Conservation (phyloP, 30 jellyfish, hydroid and myxozoan species). For the Aurelia sp. region DNA sequence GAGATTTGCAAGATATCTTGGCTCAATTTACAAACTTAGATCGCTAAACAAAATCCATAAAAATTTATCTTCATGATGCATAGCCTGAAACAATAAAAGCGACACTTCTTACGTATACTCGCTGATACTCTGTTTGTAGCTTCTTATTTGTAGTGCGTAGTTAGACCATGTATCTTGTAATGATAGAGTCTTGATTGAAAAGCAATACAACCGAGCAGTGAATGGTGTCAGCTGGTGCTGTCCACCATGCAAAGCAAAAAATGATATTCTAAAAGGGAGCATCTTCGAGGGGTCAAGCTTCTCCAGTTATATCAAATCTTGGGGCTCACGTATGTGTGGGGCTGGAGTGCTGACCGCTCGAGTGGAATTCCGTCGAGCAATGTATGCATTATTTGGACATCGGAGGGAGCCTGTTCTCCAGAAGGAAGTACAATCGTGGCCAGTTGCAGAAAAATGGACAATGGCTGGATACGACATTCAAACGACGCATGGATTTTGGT, state of each 20-base stretch:
- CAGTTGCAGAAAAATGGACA: constrained; percentile 42
- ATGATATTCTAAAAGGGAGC: neutral
- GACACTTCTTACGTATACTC: too few relatives aligned
- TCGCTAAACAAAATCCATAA: too few relatives aligned
- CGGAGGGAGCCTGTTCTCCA: constrained; percentile 22
- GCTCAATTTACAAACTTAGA: too few relatives aligned
- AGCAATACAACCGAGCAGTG: neutral
- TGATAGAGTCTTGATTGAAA: neutral
- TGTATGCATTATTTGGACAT: constrained; percentile 36
- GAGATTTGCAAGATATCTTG: too few relatives aligned
- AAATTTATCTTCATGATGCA: too few relatives aligned
- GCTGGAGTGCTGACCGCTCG: constrained; percentile 13
- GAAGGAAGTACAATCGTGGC: constrained; percentile 65
- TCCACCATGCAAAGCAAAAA: neutral
- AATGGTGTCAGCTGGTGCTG: neutral
- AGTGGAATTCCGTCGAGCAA: constrained; percentile 42
- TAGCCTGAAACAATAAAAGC: too few relatives aligned
- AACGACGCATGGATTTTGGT: constrained; percentile 33
- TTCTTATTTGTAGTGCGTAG: too few relatives aligned
- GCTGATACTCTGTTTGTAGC: too few relatives aligned
- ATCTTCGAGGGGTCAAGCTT: constrained; percentile 7
- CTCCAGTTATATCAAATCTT: too few relatives aligned
- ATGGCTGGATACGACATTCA: neutral
- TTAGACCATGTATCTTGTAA: too few relatives aligned
- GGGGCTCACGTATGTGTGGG: too few relatives aligned